A percentile compares a stretch with the other conserved stretches of the same genome.
These are phyloP conservation scores for Eucera pruinosa DNA, from an alignment of 2,888 invertebrate species.

Conservation along the genomic window DNA sequence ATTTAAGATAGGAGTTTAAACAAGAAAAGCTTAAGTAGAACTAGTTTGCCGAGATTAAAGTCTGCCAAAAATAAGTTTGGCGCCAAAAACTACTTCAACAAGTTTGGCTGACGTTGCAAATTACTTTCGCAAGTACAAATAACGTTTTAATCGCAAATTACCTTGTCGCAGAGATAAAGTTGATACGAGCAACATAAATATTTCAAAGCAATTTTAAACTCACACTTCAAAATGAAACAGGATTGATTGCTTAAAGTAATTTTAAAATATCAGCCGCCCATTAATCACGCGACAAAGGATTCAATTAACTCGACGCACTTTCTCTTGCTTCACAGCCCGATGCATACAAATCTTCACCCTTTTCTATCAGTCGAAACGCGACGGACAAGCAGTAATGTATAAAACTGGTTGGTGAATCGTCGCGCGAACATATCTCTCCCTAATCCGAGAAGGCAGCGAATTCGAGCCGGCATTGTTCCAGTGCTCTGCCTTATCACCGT, in stretches of 20 bases:
- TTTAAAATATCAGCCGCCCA: background rate
- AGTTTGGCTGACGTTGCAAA: background rate
- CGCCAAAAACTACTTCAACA: too few species aligned
- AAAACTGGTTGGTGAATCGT: constrained; percentile 37
- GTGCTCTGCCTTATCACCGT: constrained; percentile 63
- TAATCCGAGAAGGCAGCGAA: constrained; percentile 51
- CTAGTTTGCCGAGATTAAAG: background rate
- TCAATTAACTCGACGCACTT: background rate
- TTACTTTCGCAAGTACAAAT: too few species aligned
- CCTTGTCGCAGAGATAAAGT: too few species aligned
- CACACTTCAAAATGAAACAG: too few species aligned
- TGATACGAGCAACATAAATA: too few species aligned
- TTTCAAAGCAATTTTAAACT: too few species aligned
- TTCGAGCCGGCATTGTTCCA: constrained; percentile 63
- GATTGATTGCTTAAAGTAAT: background rate
- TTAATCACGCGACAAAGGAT: background rate
- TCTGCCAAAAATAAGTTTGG: background rate
- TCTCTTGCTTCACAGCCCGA: background rate
- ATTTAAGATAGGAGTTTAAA: background rate
- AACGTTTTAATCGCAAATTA: too few species aligned
- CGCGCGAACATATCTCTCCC: constrained; percentile 41
- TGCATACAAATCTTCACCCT: background rate
- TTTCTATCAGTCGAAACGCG: background rate
- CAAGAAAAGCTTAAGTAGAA: background rate
- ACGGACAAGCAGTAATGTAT: background rate